These are phyloP conservation scores for Molanna angustata DNA, from an alignment of 2,888 invertebrate species.

Conservation along the genomic window DNA sequence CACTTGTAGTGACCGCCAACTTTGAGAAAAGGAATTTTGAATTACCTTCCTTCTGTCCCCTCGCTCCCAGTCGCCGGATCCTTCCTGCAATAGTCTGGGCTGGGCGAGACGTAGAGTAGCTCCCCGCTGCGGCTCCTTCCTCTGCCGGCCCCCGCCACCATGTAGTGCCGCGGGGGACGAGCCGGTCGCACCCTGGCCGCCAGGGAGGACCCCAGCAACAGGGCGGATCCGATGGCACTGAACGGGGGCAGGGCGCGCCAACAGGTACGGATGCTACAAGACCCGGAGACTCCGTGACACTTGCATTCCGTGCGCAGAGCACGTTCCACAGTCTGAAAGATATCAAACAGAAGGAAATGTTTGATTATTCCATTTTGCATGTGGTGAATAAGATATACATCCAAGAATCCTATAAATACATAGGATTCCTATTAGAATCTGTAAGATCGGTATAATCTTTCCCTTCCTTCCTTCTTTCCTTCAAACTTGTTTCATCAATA, in stretches of 20 bases:
- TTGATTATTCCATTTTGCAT: too few relatives aligned
- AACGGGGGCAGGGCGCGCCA: constrained; percentile 71
- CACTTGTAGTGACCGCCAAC: background rate
- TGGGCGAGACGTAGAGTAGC: constrained; percentile 73
- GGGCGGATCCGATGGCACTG: constrained; percentile 50
- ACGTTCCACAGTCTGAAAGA: constrained; percentile 59
- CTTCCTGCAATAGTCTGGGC: constrained; percentile 79
- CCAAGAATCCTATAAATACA: too few relatives aligned
- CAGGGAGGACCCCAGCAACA: constrained; percentile 58
- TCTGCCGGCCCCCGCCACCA: constrained; percentile 43
- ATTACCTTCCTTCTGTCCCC: constrained; percentile 75
- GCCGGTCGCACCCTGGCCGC: constrained; percentile 34
- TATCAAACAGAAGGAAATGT: too few relatives aligned
- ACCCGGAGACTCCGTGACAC: constrained; percentile 82
- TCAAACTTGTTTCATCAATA: too few relatives aligned
- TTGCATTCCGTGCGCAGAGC: constrained; percentile 68
- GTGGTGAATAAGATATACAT: too few relatives aligned
- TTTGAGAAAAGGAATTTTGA: too few relatives aligned
- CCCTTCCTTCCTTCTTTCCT: too few relatives aligned
- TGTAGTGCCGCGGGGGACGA: constrained; percentile 45
- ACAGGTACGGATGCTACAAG: constrained; percentile 78
- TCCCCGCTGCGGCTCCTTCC: constrained; percentile 44
- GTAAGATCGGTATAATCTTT: too few relatives aligned
- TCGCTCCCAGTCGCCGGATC: constrained; percentile 71
- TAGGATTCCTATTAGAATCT: too few relatives aligned